Evolutionary conservation across 1,140 invertebrate species (phyloP), one percentile per base, ranked within the genome.

Genomic region (Gerris buenoi): DNA sequence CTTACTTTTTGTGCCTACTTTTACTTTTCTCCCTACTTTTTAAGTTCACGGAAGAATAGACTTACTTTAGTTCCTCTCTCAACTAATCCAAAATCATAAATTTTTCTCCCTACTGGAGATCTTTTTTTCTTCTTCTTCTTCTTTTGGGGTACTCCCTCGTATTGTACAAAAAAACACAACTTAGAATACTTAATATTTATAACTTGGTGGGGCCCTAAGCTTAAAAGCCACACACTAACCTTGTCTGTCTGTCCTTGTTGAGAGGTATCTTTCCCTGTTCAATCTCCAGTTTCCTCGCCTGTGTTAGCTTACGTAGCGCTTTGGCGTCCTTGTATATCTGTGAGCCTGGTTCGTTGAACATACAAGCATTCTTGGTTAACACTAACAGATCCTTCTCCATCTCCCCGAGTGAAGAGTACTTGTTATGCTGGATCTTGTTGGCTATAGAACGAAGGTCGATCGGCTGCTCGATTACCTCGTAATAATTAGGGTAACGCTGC

Each of bases 291-390:
- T 84, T 86, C 65, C 85, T 84, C 1, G 76, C 76, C 57, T 81
- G 78, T 60, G 88, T 83, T 27, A 88, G 76, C 81, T 92, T 94
- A 74, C 91, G 91, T 59, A 97, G 76, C 15, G 87, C 79, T 76
- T 93, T 93, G 0, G 95, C 94, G 81, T 97, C 92, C 78, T 95
- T 97, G 75, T 97, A 98, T 71, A 99, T 97, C 75, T 89, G 86
- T 1, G 95, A 97, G 0, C 93, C 93, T 0, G 96, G 93, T 75
- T 97, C 95, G 77, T 98, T 98, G 74, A 97, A 99, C 2, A 85
- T 81, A 75, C 93, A 97, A 0, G 97, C 96, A 80, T 99, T 99
- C 69, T 88, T 88, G 46, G 91, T 89, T 88, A 99, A 94, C 23
- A 93, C 79, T 69, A 89, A 75, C 5, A 99, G 77, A 81, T 99